These are phyloP conservation scores for Tachyglossus aculeatus DNA, from an alignment of 2,797 vertebrate genomes.

Conservation along the genomic window DNA sequence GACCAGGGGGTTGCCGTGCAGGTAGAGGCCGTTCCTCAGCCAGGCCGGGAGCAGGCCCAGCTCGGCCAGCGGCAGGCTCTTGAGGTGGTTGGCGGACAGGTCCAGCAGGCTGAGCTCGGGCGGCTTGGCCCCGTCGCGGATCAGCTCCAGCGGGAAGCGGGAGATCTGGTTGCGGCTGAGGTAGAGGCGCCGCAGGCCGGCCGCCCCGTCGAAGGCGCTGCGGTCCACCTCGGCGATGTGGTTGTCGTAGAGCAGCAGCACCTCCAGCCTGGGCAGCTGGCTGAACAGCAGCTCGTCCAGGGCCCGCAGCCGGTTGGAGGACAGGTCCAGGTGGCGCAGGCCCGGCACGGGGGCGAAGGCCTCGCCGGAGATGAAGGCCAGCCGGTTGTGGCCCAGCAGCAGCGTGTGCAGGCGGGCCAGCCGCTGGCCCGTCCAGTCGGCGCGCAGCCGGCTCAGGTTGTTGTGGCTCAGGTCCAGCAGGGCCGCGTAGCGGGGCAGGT, in stretches of 20 bases:
- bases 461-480: slow-evolving; percentile 96
- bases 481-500: slow-evolving; percentile 84
- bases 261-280: slow-evolving; percentile 84
- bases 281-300: slow-evolving; percentile 93
- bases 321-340: slow-evolving; percentile 91
- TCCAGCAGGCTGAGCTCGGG: slow-evolving; percentile 89
- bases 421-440: slow-evolving; percentile 85
- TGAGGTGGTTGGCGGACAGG: slow-evolving; percentile 92
- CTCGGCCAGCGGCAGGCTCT: slow-evolving; percentile 79
- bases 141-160: slow-evolving; percentile 90
- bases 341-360: slow-evolving; percentile 86
- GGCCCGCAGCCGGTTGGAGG: slow-evolving; percentile 84
- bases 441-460: slow-evolving; percentile 79
- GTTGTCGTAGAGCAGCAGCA: slow-evolving; percentile 94
- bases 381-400: slow-evolving; percentile 90
- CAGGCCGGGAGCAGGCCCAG: slow-evolving; percentile 87
- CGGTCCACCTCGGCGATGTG: slow-evolving; percentile 87
- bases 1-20: slow-evolving; percentile 88
- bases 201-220: slow-evolving; percentile 84
- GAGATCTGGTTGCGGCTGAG: slow-evolving; percentile 92
- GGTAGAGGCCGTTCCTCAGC: slow-evolving; percentile 92
- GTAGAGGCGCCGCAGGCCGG: slow-evolving; percentile 91
- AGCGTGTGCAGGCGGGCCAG: slow-evolving; percentile 89
- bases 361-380: slow-evolving; percentile 90
- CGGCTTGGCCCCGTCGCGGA: slow-evolving; percentile 83